Base-by-base conservation (phyloP, 2,888 invertebrate species). In the Harmothoe impar region DNA sequence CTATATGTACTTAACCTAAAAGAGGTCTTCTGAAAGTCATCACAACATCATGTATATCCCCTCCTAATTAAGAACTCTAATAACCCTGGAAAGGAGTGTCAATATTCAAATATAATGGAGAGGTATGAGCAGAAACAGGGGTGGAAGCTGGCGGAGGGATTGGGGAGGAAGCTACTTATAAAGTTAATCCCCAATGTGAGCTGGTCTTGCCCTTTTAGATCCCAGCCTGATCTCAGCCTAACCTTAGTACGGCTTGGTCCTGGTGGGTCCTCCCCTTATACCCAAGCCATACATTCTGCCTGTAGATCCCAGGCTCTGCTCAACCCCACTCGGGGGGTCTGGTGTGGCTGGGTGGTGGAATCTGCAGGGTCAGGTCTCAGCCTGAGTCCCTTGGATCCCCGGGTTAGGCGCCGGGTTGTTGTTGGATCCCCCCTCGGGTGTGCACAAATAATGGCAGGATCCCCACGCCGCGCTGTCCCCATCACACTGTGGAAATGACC, bases 391-490 rank as follows among this genome's bases (percentile, higher is more conserved):
- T 29, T 29, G 72, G 29, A 29, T 29, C 72, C 72, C 29, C n/a
- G 72, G 72, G 72, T 72, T 72, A 72, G 72, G 72, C 72, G 25
- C 25, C 72, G 3, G 72, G 72, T 3, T 20, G 62, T n/a, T 15
- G 29, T 15, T 15, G 29, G 72, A 72, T 72, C 72, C 72, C 72
- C 72, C n/a, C 25, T 43, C 10, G 43, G 72, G 29, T 25, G 15
- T 29, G 25, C 72, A 72, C 29, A 72, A 72, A 72, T 72, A 72
- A 72, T 72, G 72, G 72, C 17, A 25, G 72, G 72, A 72, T 72
- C 72, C 72, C 25, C 20, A 29, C 72, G 29, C 72, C 29, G 72
- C 25, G 72, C 25, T 31, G 20, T n/a, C 62, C 25, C 15, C 72
- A 23, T 72, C 72, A 29, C 29, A 25, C 5, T 0, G 72, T 72